Evolutionary conservation across 2,888 invertebrate genomes (phyloP).

Genomic region (Phytoseiulus persimilis): DNA sequence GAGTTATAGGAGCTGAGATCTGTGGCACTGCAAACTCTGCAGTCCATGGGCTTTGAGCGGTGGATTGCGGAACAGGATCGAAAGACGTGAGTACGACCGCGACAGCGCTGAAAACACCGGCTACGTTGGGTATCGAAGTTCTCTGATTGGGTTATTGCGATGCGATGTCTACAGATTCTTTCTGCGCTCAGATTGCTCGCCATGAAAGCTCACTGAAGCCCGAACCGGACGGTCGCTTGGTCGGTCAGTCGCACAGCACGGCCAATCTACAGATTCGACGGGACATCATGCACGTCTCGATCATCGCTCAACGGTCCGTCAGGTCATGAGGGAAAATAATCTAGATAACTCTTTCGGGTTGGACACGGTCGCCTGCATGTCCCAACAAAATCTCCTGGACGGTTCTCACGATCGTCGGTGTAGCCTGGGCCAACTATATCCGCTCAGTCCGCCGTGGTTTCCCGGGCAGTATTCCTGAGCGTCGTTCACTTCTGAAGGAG

Average conservation of each 20-base stretch:
- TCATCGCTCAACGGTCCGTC: no score
- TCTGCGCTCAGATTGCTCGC: neutral
- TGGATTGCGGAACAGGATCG: neutral
- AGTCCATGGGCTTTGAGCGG: neutral
- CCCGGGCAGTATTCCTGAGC: neutral
- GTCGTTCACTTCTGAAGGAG: neutral
- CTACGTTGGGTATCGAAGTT: neutral
- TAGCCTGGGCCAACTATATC: neutral
- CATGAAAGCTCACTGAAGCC: neutral
- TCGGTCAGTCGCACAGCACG: no score
- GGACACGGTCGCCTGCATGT: neutral
- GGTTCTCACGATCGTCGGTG: neutral
- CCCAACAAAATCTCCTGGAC: neutral
- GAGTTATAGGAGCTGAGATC: no score
- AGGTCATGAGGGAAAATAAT: no score
- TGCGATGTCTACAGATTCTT: no score
- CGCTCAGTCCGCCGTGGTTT: neutral
- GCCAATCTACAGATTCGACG: no score
- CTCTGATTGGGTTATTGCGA: neutral
- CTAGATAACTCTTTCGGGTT: neutral
- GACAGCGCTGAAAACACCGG: neutral
- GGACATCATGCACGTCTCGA: no score
- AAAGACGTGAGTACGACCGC: neutral
- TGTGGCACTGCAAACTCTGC: neutral
- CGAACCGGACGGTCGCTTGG: no score